Percentiles rank a stretch among this genome's conserved stretches.
Evolutionary conservation across 1,140 invertebrate genomes (phyloP).

Genomic region (Stenopsyche tienmushanensis): DNA sequence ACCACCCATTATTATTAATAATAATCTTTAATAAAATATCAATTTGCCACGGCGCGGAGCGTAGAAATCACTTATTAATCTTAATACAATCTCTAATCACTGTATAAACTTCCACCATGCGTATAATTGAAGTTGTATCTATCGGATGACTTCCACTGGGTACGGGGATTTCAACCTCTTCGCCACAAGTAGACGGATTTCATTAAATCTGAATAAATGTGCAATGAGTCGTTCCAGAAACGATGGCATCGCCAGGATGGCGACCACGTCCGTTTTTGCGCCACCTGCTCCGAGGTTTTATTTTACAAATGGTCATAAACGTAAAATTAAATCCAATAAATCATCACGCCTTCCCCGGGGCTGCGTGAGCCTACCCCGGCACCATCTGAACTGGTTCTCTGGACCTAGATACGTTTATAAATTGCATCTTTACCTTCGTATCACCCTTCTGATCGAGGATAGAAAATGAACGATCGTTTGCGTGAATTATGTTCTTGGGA

Average conservation of each 20-base stretch:
- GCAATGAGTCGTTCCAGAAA: background rate
- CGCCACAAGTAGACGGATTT: background rate
- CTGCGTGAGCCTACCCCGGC: background rate
- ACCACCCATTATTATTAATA: no score
- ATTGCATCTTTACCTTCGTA: constrained; percentile 19
- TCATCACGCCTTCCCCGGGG: constrained; percentile 27
- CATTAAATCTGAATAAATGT: background rate
- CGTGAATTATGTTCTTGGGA: background rate
- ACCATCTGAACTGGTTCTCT: constrained; percentile 1
- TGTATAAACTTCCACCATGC: no score
- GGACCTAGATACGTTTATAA: constrained; percentile 12
- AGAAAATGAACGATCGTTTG: constrained; percentile 7
- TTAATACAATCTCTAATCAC: no score
- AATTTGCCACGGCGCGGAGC: no score
- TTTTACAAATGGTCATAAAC: constrained; percentile 33
- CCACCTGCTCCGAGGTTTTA: constrained; percentile 26
- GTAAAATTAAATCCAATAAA: constrained; percentile 40
- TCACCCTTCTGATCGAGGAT: background rate
- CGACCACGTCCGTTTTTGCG: constrained; percentile 6
- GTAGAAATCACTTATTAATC: no score
- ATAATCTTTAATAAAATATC: no score
- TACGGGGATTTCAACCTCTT: background rate
- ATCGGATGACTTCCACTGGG: background rate
- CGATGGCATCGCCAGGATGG: background rate
- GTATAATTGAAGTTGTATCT: no score